Conservation (phyloP, 2,113 vertebrate genomes). For the Heteronetta atricapilla region DNA sequence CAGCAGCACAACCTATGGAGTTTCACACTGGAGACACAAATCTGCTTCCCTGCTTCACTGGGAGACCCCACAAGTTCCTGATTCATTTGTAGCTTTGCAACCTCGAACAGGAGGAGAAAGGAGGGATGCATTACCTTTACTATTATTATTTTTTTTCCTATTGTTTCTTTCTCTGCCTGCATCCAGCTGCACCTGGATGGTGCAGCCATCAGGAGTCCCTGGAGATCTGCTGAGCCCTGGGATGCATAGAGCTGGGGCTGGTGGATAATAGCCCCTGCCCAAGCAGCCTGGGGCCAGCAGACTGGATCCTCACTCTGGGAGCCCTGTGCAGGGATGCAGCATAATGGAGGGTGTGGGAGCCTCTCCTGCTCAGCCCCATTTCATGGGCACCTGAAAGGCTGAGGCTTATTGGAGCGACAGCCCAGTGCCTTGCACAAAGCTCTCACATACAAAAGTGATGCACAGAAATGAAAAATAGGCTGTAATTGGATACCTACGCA, state of each 20-base stretch:
- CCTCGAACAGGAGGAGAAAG: neutral
- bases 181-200: neutral
- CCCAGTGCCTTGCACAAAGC: neutral
- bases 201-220: neutral
- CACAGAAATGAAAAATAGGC: neutral
- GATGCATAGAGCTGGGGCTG: neutral
- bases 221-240: neutral
- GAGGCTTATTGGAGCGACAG: neutral
- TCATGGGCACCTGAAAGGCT: neutral
- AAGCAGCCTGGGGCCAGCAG: neutral
- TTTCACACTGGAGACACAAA: neutral
- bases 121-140: neutral
- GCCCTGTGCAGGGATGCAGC: neutral
- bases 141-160: too few relatives aligned
- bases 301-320: rapidly evolving
- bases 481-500: neutral
- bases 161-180: neutral
- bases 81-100: neutral
- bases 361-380: neutral
- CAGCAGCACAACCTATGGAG: neutral
- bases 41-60: neutral
- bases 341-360: neutral
- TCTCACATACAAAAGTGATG: neutral
- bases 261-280: neutral
- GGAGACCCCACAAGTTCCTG: neutral